phyloP scores from a whole-genome alignment of 2,888 invertebrate genomes.

The Melitaea athalia region DNA sequence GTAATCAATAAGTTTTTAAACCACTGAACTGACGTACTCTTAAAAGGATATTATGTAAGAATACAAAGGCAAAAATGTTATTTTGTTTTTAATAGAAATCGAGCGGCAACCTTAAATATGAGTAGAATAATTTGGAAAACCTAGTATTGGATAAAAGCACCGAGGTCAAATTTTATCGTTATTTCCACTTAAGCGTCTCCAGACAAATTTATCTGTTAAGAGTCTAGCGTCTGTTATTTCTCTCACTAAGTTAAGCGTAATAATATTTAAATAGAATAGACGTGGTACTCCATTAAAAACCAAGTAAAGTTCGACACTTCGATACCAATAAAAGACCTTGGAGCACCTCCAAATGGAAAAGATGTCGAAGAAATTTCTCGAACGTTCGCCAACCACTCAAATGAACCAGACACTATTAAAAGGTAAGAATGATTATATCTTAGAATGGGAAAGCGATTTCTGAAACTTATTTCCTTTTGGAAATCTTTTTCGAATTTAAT shows the following conservation, averaged over 20 bases:
- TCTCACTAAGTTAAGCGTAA: slow-evolving; percentile 20
- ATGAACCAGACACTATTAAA: slow-evolving; percentile 49
- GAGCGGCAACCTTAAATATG: no score
- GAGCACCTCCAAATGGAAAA: slow-evolving; percentile 72
- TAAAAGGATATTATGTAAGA: no score
- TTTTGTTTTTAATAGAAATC: no score
- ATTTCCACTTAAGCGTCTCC: background rate
- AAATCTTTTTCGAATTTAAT: slow-evolving; percentile 5
- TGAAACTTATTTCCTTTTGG: slow-evolving; percentile 17
- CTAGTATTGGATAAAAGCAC: no score
- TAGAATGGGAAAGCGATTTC: slow-evolving; percentile 17
- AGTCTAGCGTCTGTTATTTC: background rate
- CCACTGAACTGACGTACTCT: no score
- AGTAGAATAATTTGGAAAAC: no score
- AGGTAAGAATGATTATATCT: slow-evolving; percentile 54
- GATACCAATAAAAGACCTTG: slow-evolving; percentile 72
- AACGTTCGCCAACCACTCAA: slow-evolving; percentile 45
- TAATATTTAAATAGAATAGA: slow-evolving; percentile 45
- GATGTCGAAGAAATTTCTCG: slow-evolving; percentile 56
- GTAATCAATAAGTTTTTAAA: background rate
- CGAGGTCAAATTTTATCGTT: no score
- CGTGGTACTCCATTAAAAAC: slow-evolving; percentile 58
- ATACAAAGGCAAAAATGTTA: no score
- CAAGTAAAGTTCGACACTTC: slow-evolving; percentile 53
- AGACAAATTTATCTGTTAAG: background rate